Percentiles rank a stretch among this genome's conserved stretches.
Evolutionary conservation across 2,113 vertebrate species (phyloP).

Genomic region (Sceloporus undulatus): DNA sequence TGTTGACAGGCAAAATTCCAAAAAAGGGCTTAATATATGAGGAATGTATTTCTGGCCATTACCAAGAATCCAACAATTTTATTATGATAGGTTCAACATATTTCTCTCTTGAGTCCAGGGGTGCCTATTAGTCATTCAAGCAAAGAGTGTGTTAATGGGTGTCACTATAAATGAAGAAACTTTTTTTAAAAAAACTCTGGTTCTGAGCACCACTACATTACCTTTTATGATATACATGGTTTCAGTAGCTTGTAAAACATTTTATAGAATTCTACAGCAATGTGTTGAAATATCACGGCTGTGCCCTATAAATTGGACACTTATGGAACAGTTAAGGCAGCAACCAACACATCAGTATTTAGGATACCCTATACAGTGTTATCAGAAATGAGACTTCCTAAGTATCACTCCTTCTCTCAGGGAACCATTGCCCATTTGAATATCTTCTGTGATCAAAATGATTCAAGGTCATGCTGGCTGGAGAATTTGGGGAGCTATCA

Average conservation of each 20-base stretch:
- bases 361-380: not conserved
- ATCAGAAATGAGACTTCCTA: not conserved
- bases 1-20: slow-evolving; percentile 25
- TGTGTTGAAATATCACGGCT: slow-evolving; percentile 24
- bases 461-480: too few relatives aligned
- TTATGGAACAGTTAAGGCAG: not conserved
- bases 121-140: slow-evolving; percentile 12
- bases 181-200: not conserved
- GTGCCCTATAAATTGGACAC: not conserved
- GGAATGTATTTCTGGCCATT: slow-evolving; percentile 16
- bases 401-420: not conserved
- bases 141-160: slow-evolving; percentile 17
- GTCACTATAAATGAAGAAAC: slow-evolving; percentile 17
- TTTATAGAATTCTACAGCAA: slow-evolving; percentile 38
- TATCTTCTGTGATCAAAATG: slow-evolving; percentile 4
- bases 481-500: too few relatives aligned
- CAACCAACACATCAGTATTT: slow-evolving; percentile 4
- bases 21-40: slow-evolving; percentile 29
- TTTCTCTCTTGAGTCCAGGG: not conserved
- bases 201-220: not conserved
- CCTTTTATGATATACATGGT: slow-evolving; percentile 32
- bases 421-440: not conserved
- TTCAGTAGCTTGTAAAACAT: slow-evolving; percentile 36
- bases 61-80: slow-evolving; percentile 28
- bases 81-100: slow-evolving; percentile 12